phyloP scores from a whole-genome alignment of 2,888 invertebrate genomes.

The Coronaproctus castanopsis region DNA sequence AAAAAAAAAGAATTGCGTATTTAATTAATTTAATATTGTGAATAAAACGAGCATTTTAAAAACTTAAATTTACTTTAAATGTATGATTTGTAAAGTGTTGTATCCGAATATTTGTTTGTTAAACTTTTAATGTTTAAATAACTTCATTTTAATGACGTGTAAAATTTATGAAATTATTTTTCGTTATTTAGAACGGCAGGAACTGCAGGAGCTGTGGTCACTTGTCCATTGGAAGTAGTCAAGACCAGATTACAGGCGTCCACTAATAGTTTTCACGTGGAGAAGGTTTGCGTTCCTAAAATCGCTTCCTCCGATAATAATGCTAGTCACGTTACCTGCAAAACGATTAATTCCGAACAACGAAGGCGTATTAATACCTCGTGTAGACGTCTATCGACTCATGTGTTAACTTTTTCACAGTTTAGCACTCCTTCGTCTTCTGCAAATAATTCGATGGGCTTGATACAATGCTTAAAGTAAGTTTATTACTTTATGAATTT shows the following conservation, averaged over 20 bases:
- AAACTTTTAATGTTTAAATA: too few species aligned
- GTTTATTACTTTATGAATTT: slow-evolving; percentile 16
- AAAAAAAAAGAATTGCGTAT: too few species aligned
- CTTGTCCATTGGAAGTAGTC: slow-evolving; percentile 93
- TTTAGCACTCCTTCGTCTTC: slow-evolving; percentile 34
- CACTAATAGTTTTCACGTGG: slow-evolving; percentile 36
- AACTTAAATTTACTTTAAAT: too few species aligned
- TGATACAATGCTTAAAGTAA: slow-evolving; percentile 60
- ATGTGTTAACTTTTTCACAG: slow-evolving; percentile 49
- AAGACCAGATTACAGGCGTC: slow-evolving; percentile 94
- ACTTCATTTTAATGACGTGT: too few species aligned
- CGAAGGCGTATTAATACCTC: slow-evolving; percentile 53
- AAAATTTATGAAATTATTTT: too few species aligned
- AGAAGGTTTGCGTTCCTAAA: slow-evolving; percentile 26
- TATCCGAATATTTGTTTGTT: too few species aligned
- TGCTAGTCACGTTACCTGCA: slow-evolving; percentile 32
- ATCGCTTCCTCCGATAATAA: slow-evolving; percentile 27
- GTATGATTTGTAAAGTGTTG: too few species aligned
- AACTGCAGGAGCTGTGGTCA: slow-evolving; percentile 87
- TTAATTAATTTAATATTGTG: too few species aligned
- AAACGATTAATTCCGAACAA: slow-evolving; percentile 34
- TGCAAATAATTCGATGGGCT: slow-evolving; percentile 39
- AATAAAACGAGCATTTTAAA: too few species aligned
- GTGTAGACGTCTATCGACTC: slow-evolving; percentile 39
- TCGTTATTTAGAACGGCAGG: slow-evolving; percentile 43